Evolutionary conservation across 2,113 vertebrate species (phyloP), one percentile per base, ranked within the genome.

Genomic region (Macquaria australasica): DNA sequence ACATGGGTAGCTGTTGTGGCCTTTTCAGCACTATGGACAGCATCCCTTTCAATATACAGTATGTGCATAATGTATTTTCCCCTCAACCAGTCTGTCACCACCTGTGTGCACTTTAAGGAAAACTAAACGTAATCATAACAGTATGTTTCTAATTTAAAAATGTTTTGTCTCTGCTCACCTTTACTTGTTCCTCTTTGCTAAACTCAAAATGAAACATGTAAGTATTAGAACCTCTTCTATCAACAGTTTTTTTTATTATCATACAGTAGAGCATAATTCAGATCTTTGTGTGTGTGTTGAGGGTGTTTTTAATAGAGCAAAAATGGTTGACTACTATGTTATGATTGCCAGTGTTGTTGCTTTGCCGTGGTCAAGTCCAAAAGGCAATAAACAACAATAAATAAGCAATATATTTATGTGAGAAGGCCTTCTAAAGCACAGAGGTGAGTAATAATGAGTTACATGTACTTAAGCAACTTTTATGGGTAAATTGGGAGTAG

Each of bases 1-100:
- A 7, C 21, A 25, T 55, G 16, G 21, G 23, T 12, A 18, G 68
- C 53, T 5, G 41, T 10, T 41, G 18, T 14, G 39, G 71, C 31
- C 69, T 59, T 85, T 94, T 87, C 88, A 88, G 87, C 62, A 91
- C 84, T 73, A 87, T 4, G 71, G 87, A 89, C 77, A 84, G 83
- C 56, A 18, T 4, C 48, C n/a, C 56, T 68, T 37, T 20, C 60
- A 8, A n/a, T 55, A 7, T 23, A 16, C 31, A 37, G 3, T n/a
- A 11, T 25, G 7, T 15, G 2, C 66, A 25, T 41, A 1, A 56
- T 41, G 21, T 15, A n/a, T 4, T 39, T 53, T 55, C 5, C 7
- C 23, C 28, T 34, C 6, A 21, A 23, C 7, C n/a, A 15, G 5
- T 59, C 16, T 59, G 55, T 20, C 15, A 25, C n/a, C 3, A 58